Evolutionary conservation across 2,888 invertebrate genomes (phyloP).

Genomic region (Ametastegia equiseti): DNA sequence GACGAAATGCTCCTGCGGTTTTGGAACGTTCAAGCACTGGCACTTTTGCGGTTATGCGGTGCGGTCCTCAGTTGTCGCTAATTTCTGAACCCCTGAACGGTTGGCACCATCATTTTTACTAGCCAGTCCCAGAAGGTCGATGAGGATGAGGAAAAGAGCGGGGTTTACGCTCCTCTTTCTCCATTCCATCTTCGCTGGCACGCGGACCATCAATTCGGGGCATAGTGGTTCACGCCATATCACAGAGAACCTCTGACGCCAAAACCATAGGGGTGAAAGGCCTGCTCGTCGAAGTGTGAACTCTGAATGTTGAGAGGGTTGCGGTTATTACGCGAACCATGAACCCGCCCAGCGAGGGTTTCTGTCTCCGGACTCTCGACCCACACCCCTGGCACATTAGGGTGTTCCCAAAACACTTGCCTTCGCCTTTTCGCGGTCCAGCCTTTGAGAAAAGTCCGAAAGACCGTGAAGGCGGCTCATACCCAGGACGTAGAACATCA

Average conservation of each 20-base stretch:
- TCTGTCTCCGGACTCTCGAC: background rate
- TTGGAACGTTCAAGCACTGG: background rate
- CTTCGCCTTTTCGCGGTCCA: background rate
- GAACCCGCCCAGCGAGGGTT: background rate
- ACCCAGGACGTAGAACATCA: too few species aligned
- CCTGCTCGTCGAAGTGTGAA: constrained; percentile 46
- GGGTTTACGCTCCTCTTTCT: background rate
- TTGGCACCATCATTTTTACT: background rate
- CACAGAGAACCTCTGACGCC: constrained; percentile 39
- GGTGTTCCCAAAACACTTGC: background rate
- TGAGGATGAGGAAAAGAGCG: background rate
- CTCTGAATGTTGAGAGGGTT: constrained; percentile 48
- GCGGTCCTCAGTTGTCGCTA: constrained; percentile 9
- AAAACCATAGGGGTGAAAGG: background rate
- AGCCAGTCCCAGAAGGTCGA: background rate
- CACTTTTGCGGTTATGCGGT: constrained; percentile 21
- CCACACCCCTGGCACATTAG: background rate
- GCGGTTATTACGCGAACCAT: constrained; percentile 32
- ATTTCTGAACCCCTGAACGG: background rate
- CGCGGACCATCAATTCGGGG: constrained; percentile 48
- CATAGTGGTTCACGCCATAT: constrained; percentile 49
- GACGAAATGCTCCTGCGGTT: constrained; percentile 28
- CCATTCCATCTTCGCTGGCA: background rate
- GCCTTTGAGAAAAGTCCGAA: too few species aligned
- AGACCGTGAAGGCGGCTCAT: too few species aligned